Evolutionary conservation across 2,113 vertebrate species (phyloP).

Genomic region (Procavia capensis): DNA sequence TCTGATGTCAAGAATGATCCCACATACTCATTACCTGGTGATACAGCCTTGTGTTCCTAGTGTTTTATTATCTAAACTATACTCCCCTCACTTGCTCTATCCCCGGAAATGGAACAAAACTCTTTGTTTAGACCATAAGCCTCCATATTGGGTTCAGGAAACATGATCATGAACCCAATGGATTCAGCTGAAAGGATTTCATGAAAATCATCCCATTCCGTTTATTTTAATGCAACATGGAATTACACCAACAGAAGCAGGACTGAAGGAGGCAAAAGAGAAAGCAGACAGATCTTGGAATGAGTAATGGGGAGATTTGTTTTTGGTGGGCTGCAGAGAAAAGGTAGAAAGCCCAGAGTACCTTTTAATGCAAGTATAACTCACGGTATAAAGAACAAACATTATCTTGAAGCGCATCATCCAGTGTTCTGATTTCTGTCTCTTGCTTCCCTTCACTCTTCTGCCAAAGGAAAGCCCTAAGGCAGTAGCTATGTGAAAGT

Average conservation of each 20-base stretch:
- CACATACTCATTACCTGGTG: background rate
- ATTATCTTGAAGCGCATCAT: background rate
- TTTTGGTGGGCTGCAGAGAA: background rate
- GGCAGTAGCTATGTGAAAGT: background rate
- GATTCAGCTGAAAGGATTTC: background rate
- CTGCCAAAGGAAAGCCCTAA: background rate
- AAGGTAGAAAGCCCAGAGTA: background rate
- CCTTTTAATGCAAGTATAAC: background rate
- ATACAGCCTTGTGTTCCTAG: background rate
- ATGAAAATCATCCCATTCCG: background rate
- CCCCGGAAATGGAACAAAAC: background rate
- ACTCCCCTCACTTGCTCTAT: background rate
- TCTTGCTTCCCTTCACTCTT: background rate
- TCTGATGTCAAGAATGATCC: conserved; percentile 4
- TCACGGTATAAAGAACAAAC: background rate
- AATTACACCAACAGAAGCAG: background rate
- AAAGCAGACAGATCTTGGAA: background rate
- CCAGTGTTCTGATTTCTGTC: background rate
- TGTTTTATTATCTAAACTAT: background rate
- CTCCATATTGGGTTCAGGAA: background rate
- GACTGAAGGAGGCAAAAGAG: background rate
- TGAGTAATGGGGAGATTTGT: background rate
- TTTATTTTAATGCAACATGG: conserved; percentile 18
- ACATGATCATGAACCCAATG: background rate
- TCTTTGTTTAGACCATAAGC: background rate